Evolutionary conservation across 1,140 invertebrate species (phyloP).

Genomic region (Drosophila tani): DNA sequence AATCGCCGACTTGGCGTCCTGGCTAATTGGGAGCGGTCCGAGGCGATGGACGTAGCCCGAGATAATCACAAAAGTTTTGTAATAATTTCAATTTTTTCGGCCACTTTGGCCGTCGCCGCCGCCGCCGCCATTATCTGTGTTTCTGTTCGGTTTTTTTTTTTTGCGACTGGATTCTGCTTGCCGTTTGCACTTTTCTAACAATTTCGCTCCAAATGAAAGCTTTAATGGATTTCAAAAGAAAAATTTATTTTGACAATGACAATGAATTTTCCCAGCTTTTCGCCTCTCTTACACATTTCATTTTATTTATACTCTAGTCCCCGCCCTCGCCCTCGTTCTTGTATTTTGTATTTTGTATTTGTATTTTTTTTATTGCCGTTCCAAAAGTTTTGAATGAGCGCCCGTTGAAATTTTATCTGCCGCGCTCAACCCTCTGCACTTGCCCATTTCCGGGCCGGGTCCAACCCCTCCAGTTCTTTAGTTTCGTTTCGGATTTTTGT

Average conservation of each 20-base stretch:
- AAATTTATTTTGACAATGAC: conserved; percentile 77
- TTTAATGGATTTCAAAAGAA: conserved; percentile 76
- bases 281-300: conserved; percentile 46
- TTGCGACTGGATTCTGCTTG: conserved; percentile 38
- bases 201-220: conserved; percentile 68
- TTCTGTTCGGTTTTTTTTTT: conserved; percentile 14
- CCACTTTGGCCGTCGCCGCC: conserved; percentile 25
- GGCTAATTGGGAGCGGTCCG: conserved; percentile 22
- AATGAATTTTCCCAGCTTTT: conserved; percentile 63
- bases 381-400: conserved; percentile 72
- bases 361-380: conserved; percentile 61
- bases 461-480: background rate
- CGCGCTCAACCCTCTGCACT: conserved; percentile 27
- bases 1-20: conserved; percentile 39
- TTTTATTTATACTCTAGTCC: conserved; percentile 53
- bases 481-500: conserved; percentile 30
- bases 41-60: conserved; percentile 26
- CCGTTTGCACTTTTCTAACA: conserved; percentile 72
- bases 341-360: background rate
- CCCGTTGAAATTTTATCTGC: conserved; percentile 71
- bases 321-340: too few relatives aligned
- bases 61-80: conserved; percentile 75
- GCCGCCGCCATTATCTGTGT: conserved; percentile 31
- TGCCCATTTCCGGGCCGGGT: conserved; percentile 1
- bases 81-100: conserved; percentile 72